Conservation (phyloP, 2,797 vertebrate genomes). For the Phoxinus dragarum region DNA sequence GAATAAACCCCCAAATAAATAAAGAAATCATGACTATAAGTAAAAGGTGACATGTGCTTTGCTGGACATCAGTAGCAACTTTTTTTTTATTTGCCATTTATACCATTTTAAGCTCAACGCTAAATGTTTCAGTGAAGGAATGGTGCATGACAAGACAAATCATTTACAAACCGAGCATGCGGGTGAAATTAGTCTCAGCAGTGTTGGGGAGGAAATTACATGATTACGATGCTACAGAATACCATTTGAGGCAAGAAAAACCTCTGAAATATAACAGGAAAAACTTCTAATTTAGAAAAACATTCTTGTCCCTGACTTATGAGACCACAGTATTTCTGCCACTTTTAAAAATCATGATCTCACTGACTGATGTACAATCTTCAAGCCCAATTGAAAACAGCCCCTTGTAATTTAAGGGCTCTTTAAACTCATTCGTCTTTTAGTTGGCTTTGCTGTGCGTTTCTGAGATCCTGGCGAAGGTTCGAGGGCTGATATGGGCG, state of each 20-base stretch:
- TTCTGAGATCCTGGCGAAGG: conserved; percentile 48
- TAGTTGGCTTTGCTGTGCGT: conserved; percentile 47
- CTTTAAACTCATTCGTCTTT: conserved; percentile 20
- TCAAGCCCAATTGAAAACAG: conserved; percentile 13
- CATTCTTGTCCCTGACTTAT: conserved; percentile 47
- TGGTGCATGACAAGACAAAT: conserved; percentile 41
- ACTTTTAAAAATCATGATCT: conserved; percentile 31
- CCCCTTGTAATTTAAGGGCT: not conserved
- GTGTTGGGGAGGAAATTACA: conserved; percentile 15
- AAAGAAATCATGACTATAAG: conserved; percentile 43
- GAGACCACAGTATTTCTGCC: conserved; percentile 29
- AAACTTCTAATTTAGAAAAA: conserved; percentile 53
- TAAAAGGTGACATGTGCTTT: conserved; percentile 50
- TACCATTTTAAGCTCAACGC: conserved; percentile 1
- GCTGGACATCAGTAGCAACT: conserved; percentile 51
- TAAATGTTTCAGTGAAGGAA: conserved; percentile 39
- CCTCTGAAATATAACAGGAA: conserved; percentile 44
- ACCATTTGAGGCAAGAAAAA: conserved; percentile 23
- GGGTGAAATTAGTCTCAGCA: conserved; percentile 25
- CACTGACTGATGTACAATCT: conserved; percentile 36
- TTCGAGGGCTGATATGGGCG: conserved; percentile 65
- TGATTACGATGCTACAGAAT: not conserved
- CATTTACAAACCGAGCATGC: conserved; percentile 49
- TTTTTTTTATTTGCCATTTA: conserved; percentile 24
- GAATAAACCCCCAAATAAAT: conserved; percentile 59